These are phyloP conservation scores for Periphyllus acericola DNA, from an alignment of 2,888 invertebrate genomes.

Conservation along the genomic window DNA sequence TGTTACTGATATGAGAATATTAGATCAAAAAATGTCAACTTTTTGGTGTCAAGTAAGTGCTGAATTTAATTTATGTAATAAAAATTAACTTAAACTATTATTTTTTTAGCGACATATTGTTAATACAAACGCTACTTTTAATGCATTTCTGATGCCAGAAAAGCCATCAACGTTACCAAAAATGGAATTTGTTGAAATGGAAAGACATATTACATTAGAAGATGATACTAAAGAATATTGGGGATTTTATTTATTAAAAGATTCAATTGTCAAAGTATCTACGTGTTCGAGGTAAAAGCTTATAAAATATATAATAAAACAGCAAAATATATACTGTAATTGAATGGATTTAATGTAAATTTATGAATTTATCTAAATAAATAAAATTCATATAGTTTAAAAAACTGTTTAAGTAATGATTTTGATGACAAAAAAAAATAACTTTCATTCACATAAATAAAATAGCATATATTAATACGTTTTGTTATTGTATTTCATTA, in stretches of 20 bases:
- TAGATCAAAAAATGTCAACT: constrained; percentile 79
- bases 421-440: too few species aligned
- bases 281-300: constrained; percentile 76
- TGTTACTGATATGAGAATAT: constrained; percentile 79
- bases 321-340: too few species aligned
- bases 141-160: constrained; percentile 77
- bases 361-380: too few species aligned
- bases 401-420: neutral
- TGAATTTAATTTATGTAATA: neutral
- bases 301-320: neutral
- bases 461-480: constrained; percentile 1
- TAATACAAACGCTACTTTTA: constrained; percentile 78
- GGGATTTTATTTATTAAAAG: constrained; percentile 82
- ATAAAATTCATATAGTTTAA: neutral
- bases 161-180: constrained; percentile 73
- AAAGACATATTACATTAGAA: constrained; percentile 75
- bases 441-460: neutral
- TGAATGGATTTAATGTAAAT: too few species aligned
- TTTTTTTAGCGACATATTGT: constrained; percentile 74
- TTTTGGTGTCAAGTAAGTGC: constrained; percentile 81
- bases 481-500: constrained; percentile 66
- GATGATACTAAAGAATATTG: constrained; percentile 86
- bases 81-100: neutral
- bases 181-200: constrained; percentile 75
- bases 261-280: constrained; percentile 79